A percentile compares a stretch with the other conserved stretches of the same genome.
Conservation (phyloP, 2,797 vertebrate species). For the Octomys mimax region DNA sequence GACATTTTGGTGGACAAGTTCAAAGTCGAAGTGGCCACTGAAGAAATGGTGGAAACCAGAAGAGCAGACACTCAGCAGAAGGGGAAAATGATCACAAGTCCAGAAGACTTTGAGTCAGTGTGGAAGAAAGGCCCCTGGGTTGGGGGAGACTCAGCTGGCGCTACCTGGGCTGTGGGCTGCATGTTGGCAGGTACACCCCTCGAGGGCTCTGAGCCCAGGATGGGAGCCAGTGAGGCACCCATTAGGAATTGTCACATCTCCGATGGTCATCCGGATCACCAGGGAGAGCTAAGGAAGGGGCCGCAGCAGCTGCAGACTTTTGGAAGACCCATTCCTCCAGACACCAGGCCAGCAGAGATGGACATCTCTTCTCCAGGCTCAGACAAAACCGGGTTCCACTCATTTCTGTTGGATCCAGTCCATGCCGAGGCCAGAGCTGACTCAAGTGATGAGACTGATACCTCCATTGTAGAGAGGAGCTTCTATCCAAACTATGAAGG, state of each 20-base stretch:
- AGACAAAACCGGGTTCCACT: constrained; percentile 82
- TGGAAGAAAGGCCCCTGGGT: constrained; percentile 85
- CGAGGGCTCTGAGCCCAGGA: constrained; percentile 62
- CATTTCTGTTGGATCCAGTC: constrained; percentile 63
- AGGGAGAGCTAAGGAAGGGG: constrained; percentile 84
- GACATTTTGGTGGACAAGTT: constrained; percentile 85
- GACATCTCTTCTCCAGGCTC: constrained; percentile 67
- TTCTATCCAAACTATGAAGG: constrained; percentile 86
- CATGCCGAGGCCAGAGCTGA: constrained; percentile 85
- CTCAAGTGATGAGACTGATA: constrained; percentile 69
- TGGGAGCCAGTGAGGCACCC: not conserved
- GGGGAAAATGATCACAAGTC: constrained; percentile 88
- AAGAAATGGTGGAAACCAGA: constrained; percentile 82
- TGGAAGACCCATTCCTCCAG: constrained; percentile 20
- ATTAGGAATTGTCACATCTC: constrained; percentile 54
- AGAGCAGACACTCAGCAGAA: constrained; percentile 68
- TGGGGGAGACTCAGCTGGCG: constrained; percentile 69
- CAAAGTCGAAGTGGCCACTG: constrained; percentile 85
- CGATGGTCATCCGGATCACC: constrained; percentile 84
- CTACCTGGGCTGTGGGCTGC: constrained; percentile 54
- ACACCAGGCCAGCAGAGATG: not conserved
- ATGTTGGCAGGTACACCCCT: not conserved
- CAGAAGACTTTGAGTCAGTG: constrained; percentile 88
- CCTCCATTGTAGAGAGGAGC: constrained; percentile 87
- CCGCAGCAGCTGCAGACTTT: constrained; percentile 66